These are phyloP conservation scores for Lophochroa leadbeateri DNA, from an alignment of 2,113 vertebrate species.

Conservation along the genomic window DNA sequence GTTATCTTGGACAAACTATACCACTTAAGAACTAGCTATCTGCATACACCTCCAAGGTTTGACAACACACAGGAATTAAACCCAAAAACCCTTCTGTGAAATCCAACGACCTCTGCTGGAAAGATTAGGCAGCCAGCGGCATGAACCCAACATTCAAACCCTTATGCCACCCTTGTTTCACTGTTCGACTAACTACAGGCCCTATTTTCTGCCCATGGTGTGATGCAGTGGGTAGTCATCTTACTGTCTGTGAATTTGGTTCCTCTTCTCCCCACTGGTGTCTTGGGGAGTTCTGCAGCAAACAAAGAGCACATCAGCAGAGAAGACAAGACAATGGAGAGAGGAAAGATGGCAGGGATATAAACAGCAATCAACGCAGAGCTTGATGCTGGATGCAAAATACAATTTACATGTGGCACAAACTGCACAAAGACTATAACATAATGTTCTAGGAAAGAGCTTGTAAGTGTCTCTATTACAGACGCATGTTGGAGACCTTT, in stretches of 20 bases:
- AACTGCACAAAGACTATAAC: neutral
- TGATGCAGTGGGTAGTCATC: constrained; percentile 1
- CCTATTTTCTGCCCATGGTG: neutral
- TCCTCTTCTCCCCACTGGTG: constrained; percentile 87
- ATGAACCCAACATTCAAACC: neutral
- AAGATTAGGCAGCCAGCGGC: neutral
- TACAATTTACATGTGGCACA: neutral
- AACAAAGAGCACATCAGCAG: constrained; percentile 57
- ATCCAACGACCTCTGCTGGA: neutral
- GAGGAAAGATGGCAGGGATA: neutral
- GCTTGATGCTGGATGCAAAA: neutral
- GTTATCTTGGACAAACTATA: neutral
- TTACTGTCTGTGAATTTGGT: constrained; percentile 82
- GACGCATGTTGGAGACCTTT: neutral
- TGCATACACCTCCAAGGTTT: neutral
- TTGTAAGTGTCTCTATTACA: neutral
- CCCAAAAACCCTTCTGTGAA: neutral
- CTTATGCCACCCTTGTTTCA: neutral
- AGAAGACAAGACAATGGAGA: neutral
- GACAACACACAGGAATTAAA: neutral
- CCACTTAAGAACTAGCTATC: neutral
- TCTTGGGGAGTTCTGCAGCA: constrained; percentile 82
- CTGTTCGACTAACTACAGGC: neutral
- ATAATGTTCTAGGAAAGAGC: neutral
- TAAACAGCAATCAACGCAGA: neutral